Evolutionary conservation across 2,888 invertebrate genomes (phyloP), one percentile per base, ranked within the genome.

Genomic region (Drosophila neonasuta): DNA sequence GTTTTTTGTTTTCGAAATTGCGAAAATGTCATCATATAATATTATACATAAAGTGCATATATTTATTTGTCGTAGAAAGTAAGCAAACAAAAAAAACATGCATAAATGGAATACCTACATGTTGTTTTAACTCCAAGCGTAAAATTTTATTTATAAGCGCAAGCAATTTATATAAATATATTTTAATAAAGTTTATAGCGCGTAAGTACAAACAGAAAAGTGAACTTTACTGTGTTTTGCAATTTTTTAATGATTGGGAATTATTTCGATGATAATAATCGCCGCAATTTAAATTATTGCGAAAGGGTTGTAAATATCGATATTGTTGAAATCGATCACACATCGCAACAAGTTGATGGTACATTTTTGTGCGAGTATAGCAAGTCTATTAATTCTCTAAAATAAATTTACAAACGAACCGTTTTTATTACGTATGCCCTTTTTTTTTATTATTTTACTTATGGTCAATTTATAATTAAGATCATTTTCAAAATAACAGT

Each of bases 161-260:
- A 68, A 84, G 75, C 85, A 77, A 81, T 81, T 81, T 81, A 81
- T 81, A 81, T 74, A 77, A 67, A 81, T 80, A 83, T 82, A 82
- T 82, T 84, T 82, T 82, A 82, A 82, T 82, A 82, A 82, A 82
- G 79, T 82, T 84, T 82, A 84, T 84, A 82, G 77, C 29, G 68
- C 48, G 20, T 81, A 81, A 81, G 84, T 63, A 42, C 20, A 51
- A 54, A 57, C 24, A 11, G 48, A 29, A 51, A 36, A 2, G 7
- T 39, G 2, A 39, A 41, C n/a, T 8, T 7, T 7, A 8, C 13
- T 41, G 36, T 36, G 6, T 36, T 36, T 36, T 36, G 5, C 11
- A n/a, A 36, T 36, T 4, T 15, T 13, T 15, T 13, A 41, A 8
- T 13, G 39, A 0, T 0, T 0, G 39, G 13, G 2, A 39, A 15